Percentiles rank a stretch among this genome's conserved stretches.
Conservation (phyloP, 2,113 vertebrate species). For the Meriones unguiculatus region DNA sequence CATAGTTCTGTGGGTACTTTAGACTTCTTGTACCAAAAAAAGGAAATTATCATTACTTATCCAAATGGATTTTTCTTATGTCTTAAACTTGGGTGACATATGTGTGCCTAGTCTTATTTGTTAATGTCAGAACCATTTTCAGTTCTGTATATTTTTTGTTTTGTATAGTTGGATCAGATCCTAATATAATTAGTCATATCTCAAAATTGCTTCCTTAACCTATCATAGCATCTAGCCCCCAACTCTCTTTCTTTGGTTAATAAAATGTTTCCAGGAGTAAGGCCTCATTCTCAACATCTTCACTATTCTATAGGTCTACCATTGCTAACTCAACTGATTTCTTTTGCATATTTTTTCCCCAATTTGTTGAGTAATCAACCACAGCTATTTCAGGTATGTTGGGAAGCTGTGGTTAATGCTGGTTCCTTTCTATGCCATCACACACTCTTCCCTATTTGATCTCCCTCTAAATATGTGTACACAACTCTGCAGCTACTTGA, state of each 20-base stretch:
- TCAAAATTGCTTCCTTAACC: not conserved
- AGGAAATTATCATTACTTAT: conserved; percentile 7
- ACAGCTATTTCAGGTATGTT: not conserved
- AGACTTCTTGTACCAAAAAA: conserved; percentile 26
- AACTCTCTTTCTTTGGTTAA: not conserved
- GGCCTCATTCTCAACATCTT: not conserved
- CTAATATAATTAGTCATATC: not conserved
- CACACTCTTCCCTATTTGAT: fast-evolving
- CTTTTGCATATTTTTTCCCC: not conserved
- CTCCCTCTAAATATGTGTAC: fast-evolving
- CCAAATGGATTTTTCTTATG: not conserved
- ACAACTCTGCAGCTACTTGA: not conserved
- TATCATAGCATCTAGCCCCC: too few species aligned
- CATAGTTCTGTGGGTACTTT: conserved; percentile 10
- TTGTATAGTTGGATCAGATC: not conserved
- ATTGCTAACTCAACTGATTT: not conserved
- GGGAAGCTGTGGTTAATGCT: not conserved
- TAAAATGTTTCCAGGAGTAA: not conserved
- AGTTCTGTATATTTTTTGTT: not conserved
- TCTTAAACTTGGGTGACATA: conserved; percentile 44
- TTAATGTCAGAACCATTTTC: not conserved
- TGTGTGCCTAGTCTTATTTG: not conserved
- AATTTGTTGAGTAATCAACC: not conserved
- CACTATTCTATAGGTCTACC: not conserved
- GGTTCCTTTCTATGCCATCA: not conserved